Evolutionary conservation across 2,888 invertebrate species (phyloP), one percentile per base, ranked within the genome.

Genomic region (Tetragonula carbonaria): DNA sequence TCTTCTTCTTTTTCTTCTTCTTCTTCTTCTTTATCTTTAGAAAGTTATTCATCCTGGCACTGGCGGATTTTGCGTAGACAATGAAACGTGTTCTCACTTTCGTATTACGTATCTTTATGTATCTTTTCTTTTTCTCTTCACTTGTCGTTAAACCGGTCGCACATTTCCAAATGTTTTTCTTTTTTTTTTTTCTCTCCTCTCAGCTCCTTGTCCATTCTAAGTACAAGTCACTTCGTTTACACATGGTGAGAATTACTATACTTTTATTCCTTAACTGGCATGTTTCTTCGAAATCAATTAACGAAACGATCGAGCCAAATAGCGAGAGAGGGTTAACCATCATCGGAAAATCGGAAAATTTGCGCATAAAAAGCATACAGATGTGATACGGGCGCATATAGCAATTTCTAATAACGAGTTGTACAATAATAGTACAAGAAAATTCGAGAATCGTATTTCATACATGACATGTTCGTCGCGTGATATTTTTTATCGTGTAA

Each of bases 41-140:
- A 86, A 86, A 86, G 85, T 84, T 77, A 74, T 80, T 75, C 78
- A 74, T 78, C 73, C 80, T 77, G 71, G 4, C 75, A 59, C 74
- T 63, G 78, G 78, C 82, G 65, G 65, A 74, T 72, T 85, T 57
- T 70, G 50, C 73, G 45, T 74, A 59, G 68, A 85, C 84, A 85
- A 85, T 85, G 70, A 79, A 75, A 33, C 21, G 53, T 38, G 33
- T 14, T 71, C 71, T 74, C 74, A 50, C 82, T 80, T 80, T 75
- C 80, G 80, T 59, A 45, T 71, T n/a, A 38, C 28, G 38, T 33
- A 5, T 14, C 14, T 11, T 11, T 33, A 33, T 51, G 6, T 51
- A 14, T 21, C 28, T 50, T 0, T 18, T 65, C 62, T 57, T 67
- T 28, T 18, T 51, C 57, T 51, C 57, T 65, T 62, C 21, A 23